Percentiles rank a stretch among this genome's conserved stretches.
phyloP scores from a whole-genome alignment of 2,113 vertebrate genomes.

The Pipra filicauda region DNA sequence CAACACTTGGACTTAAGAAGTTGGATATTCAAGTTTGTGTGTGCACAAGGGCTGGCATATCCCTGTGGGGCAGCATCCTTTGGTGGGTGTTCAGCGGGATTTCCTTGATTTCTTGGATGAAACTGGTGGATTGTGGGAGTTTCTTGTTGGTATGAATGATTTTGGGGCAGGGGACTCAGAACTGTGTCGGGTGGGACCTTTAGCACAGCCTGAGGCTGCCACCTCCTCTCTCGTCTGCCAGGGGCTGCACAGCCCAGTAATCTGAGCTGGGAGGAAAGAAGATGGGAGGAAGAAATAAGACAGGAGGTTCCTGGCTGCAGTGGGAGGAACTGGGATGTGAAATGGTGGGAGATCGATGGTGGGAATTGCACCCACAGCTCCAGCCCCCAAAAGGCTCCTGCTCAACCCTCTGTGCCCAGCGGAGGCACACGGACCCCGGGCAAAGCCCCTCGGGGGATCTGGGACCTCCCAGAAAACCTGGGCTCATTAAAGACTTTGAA shows the following conservation, averaged over 20 bases:
- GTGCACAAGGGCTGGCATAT: rapidly evolving
- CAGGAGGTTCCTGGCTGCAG: not conserved
- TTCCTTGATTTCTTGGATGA: not conserved
- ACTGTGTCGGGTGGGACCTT: rapidly evolving
- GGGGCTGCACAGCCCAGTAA: not conserved
- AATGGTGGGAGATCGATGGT: not conserved
- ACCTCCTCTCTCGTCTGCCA: rapidly evolving
- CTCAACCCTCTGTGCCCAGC: not conserved
- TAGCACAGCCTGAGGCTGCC: not conserved
- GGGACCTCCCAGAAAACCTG: not conserved
- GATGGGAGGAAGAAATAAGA: not conserved
- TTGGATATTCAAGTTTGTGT: too few relatives aligned
- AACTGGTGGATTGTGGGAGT: not conserved
- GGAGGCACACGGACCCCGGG: not conserved
- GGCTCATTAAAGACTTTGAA: not conserved
- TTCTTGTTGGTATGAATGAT: too few relatives aligned
- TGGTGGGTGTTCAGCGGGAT: not conserved
- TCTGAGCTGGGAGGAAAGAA: not conserved
- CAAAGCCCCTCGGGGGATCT: not conserved
- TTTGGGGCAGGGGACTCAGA: not conserved
- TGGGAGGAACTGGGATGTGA: not conserved
- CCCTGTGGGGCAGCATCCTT: rapidly evolving
- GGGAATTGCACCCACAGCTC: not conserved
- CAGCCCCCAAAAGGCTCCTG: not conserved
- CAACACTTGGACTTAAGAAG: too few relatives aligned